These are phyloP conservation scores for Brachymystax lenok DNA, from an alignment of 2,797 vertebrate genomes.

Conservation along the genomic window DNA sequence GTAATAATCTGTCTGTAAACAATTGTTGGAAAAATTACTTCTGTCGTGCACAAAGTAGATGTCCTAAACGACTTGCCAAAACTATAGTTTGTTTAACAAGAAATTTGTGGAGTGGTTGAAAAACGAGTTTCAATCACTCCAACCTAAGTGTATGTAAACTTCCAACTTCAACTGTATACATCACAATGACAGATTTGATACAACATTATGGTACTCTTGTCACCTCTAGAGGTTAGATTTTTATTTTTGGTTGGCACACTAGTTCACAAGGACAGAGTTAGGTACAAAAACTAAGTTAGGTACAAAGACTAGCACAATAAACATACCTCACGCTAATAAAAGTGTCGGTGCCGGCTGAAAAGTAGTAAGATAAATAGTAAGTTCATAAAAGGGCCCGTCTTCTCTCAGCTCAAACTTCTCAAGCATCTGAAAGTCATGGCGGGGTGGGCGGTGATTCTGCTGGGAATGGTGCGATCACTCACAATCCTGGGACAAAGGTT, in stretches of 20 bases:
- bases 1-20: no score
- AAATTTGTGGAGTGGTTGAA: no score
- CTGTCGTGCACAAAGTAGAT: no score
- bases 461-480: not conserved
- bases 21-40: no score
- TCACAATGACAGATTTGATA: not conserved
- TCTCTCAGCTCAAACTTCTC: not conserved
- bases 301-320: not conserved
- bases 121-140: no score
- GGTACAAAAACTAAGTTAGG: not conserved
- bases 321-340: not conserved
- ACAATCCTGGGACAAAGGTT: not conserved
- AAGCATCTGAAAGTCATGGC: not conserved
- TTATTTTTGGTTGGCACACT: not conserved
- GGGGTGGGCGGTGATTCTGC: not conserved
- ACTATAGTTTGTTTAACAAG: no score
- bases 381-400: not conserved
- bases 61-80: no score
- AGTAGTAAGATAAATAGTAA: not conserved
- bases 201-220: not conserved
- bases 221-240: not conserved
- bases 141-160: no score
- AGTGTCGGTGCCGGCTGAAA: not conserved
- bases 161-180: not conserved
- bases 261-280: not conserved